phyloP scores from a whole-genome alignment of 2,797 vertebrate species.

The Bryconaethiops microstoma region DNA sequence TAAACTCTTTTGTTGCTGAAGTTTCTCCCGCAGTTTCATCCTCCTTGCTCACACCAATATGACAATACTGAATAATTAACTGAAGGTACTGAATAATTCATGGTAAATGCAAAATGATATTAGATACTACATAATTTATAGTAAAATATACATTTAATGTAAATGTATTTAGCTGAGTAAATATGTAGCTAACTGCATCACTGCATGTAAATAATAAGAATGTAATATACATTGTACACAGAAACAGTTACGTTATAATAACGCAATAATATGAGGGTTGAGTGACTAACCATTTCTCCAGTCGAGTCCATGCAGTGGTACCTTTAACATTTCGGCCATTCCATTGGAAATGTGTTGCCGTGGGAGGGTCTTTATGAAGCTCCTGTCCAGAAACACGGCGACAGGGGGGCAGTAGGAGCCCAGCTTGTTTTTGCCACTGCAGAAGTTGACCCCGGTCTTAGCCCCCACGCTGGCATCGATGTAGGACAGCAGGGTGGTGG shows the following conservation, averaged over 20 bases:
- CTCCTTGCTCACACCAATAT: too few species aligned
- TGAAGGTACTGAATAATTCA: not conserved
- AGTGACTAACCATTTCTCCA: not conserved
- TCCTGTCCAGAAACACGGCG: constrained; percentile 75
- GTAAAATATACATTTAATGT: too few species aligned
- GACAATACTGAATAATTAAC: too few species aligned
- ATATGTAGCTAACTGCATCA: too few species aligned
- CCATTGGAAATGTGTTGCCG: constrained; percentile 79
- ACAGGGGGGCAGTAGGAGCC: constrained; percentile 69
- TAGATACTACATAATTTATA: too few species aligned
- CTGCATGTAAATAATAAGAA: too few species aligned
- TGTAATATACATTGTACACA: too few species aligned
- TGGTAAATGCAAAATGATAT: too few species aligned
- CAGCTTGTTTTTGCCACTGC: constrained; percentile 74
- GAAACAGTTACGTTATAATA: too few species aligned
- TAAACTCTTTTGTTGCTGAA: too few species aligned
- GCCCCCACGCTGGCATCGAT: constrained; percentile 75
- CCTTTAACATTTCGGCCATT: constrained; percentile 82
- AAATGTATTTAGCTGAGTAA: too few species aligned
- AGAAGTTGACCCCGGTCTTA: constrained; percentile 73
- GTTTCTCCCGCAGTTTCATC: too few species aligned
- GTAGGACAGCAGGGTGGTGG: constrained; percentile 74
- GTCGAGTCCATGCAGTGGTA: constrained; percentile 49
- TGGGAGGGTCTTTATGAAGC: constrained; percentile 77
- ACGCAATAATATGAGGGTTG: not conserved